Conservation (phyloP, 2,797 vertebrate species). For the Squalus acanthias region DNA sequence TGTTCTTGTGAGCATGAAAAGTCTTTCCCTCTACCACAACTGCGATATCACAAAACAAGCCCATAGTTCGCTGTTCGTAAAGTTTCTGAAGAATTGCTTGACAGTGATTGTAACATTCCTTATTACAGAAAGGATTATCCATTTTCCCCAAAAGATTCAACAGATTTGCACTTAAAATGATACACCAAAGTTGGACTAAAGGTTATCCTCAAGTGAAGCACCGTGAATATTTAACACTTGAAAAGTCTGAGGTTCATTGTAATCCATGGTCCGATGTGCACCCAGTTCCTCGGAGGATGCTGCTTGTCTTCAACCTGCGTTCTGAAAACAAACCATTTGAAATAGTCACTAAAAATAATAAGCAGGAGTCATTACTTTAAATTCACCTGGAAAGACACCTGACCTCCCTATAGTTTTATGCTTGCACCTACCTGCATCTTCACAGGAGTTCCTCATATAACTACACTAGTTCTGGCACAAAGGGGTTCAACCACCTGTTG, state of each 20-base stretch:
- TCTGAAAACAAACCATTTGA: not conserved
- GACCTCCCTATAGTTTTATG: not conserved
- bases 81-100: constrained; percentile 44
- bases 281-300: not conserved
- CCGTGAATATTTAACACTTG: not conserved
- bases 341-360: not conserved
- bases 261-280: not conserved
- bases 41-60: constrained; percentile 45
- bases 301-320: not conserved
- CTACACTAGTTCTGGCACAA: too few species aligned
- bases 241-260: not conserved
- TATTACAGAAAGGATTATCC: not conserved
- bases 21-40: constrained; percentile 44
- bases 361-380: not conserved
- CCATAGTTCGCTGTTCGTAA: constrained; percentile 44
- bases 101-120: constrained; percentile 38
- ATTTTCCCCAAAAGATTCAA: not conserved
- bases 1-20: constrained; percentile 45
- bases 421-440: not conserved
- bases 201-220: not conserved
- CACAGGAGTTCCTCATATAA: too few species aligned
- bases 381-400: not conserved
- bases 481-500: too few species aligned
- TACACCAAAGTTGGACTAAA: not conserved
- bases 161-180: not conserved